Percentiles rank a stretch among this genome's conserved stretches.
Evolutionary conservation across 2,797 vertebrate species (phyloP).

Genomic region (Ammospiza maritima): DNA sequence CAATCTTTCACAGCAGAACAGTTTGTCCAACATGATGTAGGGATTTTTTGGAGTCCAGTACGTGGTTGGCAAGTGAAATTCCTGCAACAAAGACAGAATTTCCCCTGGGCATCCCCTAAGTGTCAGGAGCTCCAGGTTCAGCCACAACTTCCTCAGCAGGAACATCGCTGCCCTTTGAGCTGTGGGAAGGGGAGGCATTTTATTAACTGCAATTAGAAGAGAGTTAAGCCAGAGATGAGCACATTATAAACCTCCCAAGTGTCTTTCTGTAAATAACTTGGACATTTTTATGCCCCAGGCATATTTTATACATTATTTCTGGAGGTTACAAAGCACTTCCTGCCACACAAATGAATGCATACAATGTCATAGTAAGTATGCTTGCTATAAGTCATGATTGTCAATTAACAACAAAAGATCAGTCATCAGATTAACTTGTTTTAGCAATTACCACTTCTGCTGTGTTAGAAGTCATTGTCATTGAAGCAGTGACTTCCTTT

Average conservation of each 20-base stretch:
- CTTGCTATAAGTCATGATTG: neutral
- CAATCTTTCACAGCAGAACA: neutral
- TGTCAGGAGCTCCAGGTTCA: neutral
- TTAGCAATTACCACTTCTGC: neutral
- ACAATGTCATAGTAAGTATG: neutral
- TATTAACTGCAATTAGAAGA: neutral
- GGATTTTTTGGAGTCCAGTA: neutral
- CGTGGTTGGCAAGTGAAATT: neutral
- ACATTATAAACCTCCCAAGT: neutral
- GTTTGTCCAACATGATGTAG: neutral
- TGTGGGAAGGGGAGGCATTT: neutral
- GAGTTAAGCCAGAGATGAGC: neutral
- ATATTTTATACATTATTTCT: neutral
- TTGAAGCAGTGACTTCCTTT: neutral
- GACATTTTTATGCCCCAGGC: neutral
- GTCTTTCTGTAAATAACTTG: neutral
- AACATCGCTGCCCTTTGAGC: neutral
- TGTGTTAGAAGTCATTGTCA: neutral
- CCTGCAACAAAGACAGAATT: neutral
- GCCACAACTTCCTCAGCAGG: neutral
- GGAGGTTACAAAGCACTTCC: neutral
- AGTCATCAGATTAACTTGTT: neutral
- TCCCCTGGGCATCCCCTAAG: neutral
- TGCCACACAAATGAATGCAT: neutral
- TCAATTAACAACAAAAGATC: neutral